A percentile compares a stretch with the other conserved stretches of the same genome.
phyloP scores from a whole-genome alignment of 1,140 invertebrate species.

The Neodiprion fabricii region DNA sequence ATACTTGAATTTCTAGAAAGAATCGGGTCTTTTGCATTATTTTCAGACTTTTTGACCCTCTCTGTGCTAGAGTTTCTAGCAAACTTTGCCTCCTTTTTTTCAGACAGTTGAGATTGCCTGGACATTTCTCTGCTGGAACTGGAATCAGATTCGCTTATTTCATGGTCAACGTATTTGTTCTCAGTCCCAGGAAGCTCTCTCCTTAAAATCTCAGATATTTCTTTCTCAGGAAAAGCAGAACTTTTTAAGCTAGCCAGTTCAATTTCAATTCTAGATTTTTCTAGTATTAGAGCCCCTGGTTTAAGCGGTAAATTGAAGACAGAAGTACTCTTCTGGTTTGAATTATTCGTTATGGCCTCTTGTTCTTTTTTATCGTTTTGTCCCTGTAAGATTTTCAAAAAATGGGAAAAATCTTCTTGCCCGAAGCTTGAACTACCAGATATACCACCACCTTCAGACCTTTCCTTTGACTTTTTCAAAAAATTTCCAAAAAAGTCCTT shows the following conservation, averaged over 20 bases:
- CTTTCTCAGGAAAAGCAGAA: constrained; percentile 48
- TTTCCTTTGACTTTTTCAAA: constrained; percentile 49
- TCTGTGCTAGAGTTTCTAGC: constrained; percentile 20
- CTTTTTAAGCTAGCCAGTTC: constrained; percentile 30
- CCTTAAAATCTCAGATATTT: constrained; percentile 47
- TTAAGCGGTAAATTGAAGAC: not conserved
- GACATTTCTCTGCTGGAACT: constrained; percentile 16
- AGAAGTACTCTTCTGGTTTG: not conserved
- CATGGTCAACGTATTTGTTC: constrained; percentile 21
- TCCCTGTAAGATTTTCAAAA: constrained; percentile 52
- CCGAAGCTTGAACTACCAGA: constrained; percentile 54
- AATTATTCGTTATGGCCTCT: constrained; percentile 24
- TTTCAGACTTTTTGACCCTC: constrained; percentile 23
- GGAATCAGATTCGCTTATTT: constrained; percentile 35
- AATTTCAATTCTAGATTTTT: constrained; percentile 21
- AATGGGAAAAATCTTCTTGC: constrained; percentile 58
- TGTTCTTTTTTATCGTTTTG: constrained; percentile 41
- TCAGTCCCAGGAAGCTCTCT: constrained; percentile 39
- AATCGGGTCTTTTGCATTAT: constrained; percentile 25
- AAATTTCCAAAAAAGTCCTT: constrained; percentile 56
- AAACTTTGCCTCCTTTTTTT: constrained; percentile 7
- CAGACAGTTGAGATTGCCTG: constrained; percentile 12
- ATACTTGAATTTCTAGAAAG: constrained; percentile 15
- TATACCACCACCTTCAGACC: constrained; percentile 44
- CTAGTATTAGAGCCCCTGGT: not conserved